Conservation (phyloP, 1,140 invertebrate species). For the Physella acuta region DNA sequence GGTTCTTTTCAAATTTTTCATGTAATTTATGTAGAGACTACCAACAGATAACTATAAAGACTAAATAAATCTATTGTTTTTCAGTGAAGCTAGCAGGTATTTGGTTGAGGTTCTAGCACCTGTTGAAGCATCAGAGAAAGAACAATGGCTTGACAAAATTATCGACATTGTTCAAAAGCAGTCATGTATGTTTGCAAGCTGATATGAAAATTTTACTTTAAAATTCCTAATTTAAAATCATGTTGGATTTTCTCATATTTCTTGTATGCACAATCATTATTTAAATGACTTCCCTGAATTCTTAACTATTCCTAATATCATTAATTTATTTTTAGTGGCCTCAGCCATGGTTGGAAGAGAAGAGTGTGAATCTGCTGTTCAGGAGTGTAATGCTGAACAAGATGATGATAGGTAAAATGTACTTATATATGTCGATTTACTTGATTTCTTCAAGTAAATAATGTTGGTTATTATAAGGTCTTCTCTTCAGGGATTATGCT, state of each 20-base stretch:
- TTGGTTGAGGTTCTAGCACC: conserved; percentile 65
- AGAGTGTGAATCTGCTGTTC: conserved; percentile 73
- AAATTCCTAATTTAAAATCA: too few species aligned
- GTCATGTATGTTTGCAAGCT: conserved; percentile 44
- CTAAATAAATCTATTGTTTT: too few species aligned
- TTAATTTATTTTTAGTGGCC: conserved; percentile 39
- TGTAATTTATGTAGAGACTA: too few species aligned
- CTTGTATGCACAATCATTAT: too few species aligned
- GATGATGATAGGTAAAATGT: conserved; percentile 73
- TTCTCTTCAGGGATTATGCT: too few species aligned
- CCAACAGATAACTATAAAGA: too few species aligned
- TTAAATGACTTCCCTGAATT: neutral
- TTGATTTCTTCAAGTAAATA: too few species aligned
- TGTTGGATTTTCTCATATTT: too few species aligned
- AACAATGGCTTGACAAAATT: conserved; percentile 67
- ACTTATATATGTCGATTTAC: too few species aligned
- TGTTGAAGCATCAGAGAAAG: conserved; percentile 62
- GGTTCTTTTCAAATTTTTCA: too few species aligned
- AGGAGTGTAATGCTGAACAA: conserved; percentile 70
- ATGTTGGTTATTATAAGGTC: too few species aligned
- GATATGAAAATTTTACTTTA: too few species aligned
- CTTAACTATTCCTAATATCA: neutral
- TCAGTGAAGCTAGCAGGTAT: conserved; percentile 67
- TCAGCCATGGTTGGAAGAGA: conserved; percentile 71
- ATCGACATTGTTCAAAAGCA: conserved; percentile 73